These are phyloP conservation scores for Cyanoliseus patagonus DNA, from an alignment of 2,113 vertebrate species.

Conservation along the genomic window DNA sequence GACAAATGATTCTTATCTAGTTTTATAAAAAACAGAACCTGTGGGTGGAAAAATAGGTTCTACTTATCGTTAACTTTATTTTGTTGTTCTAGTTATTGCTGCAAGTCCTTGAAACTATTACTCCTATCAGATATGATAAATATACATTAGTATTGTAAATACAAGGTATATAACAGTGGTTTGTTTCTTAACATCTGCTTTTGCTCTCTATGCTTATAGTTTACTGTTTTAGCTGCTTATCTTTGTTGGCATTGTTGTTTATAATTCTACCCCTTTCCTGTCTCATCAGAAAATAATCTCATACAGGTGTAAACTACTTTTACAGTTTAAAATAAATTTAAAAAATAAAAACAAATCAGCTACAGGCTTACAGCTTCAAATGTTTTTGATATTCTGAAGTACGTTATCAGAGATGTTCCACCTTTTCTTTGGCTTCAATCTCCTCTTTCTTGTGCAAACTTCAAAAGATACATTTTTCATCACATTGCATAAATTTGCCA, in stretches of 20 bases:
- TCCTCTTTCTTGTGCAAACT: neutral
- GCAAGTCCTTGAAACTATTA: neutral
- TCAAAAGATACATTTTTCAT: neutral
- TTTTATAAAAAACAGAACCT: conserved; percentile 4
- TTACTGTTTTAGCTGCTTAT: neutral
- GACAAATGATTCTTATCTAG: conserved; percentile 13
- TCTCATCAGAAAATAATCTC: neutral
- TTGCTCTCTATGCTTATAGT: neutral
- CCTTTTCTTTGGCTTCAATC: neutral
- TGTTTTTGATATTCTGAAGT: neutral
- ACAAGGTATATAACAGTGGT: neutral
- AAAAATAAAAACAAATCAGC: neutral
- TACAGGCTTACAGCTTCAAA: neutral
- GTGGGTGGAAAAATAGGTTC: neutral
- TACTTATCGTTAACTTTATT: neutral
- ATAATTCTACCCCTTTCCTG: neutral
- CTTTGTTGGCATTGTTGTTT: neutral
- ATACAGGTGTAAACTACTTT: neutral
- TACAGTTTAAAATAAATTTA: neutral
- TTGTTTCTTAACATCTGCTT: neutral
- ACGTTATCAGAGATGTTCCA: neutral
- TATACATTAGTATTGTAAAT: neutral
- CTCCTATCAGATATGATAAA: neutral
- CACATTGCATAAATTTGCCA: neutral
- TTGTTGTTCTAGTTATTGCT: neutral